Evolutionary conservation across 2,888 invertebrate species (phyloP).

Genomic region (Pycnomerus fuliginosus): DNA sequence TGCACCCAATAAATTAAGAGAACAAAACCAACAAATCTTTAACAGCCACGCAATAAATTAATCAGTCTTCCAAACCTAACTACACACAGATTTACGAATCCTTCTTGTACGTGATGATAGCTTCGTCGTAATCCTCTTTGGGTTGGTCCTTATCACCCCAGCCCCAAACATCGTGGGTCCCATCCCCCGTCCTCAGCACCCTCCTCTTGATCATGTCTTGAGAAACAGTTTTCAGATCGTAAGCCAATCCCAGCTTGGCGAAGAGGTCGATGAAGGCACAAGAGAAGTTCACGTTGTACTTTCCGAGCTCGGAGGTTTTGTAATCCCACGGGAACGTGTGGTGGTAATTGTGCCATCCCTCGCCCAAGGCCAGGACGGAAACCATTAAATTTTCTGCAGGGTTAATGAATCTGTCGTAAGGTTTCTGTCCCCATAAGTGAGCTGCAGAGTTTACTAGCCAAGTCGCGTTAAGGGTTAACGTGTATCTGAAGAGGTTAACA

Average conservation of each 20-base stretch:
- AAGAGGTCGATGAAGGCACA: slow-evolving; percentile 78
- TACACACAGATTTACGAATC: not conserved
- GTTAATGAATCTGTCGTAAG: slow-evolving; percentile 73
- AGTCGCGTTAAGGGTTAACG: slow-evolving; percentile 76
- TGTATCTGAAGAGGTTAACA: slow-evolving; percentile 74
- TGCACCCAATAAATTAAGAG: no score
- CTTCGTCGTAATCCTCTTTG: slow-evolving; percentile 43
- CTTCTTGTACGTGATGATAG: slow-evolving; percentile 39
- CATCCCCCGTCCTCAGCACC: slow-evolving; percentile 54
- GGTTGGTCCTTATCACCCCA: slow-evolving; percentile 73
- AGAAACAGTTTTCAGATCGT: slow-evolving; percentile 81
- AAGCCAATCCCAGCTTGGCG: slow-evolving; percentile 82
- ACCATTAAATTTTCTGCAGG: slow-evolving; percentile 72
- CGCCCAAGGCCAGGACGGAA: slow-evolving; percentile 67
- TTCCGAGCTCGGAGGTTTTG: slow-evolving; percentile 77
- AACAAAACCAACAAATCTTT: no score
- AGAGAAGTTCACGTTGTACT: slow-evolving; percentile 70
- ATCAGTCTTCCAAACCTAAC: not conserved
- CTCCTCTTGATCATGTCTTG: slow-evolving; percentile 67
- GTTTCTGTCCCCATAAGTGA: slow-evolving; percentile 75
- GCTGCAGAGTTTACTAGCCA: slow-evolving; percentile 90
- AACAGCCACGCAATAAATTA: not conserved
- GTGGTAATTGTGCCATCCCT: slow-evolving; percentile 88
- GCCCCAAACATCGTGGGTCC: slow-evolving; percentile 66
- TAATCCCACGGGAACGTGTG: slow-evolving; percentile 87